phyloP scores from a whole-genome alignment of 2,888 invertebrate species.

The Thelaira solivaga region DNA sequence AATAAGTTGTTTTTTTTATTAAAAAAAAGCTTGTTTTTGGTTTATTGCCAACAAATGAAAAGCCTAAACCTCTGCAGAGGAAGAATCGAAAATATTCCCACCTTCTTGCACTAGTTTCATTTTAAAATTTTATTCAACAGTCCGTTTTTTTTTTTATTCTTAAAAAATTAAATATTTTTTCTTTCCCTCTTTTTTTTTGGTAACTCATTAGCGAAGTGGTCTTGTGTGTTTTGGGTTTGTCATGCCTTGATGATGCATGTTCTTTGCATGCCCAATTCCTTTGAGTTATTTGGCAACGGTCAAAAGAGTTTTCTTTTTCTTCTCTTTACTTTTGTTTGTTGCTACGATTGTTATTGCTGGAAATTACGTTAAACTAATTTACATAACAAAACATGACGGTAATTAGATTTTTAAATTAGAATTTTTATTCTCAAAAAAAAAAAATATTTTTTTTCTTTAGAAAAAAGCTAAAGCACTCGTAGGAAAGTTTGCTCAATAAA shows the following conservation, averaged over 20 bases:
- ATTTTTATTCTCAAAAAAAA: neutral
- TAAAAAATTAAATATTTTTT: neutral
- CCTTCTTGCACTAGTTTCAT: constrained; percentile 7
- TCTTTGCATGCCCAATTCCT: constrained; percentile 1
- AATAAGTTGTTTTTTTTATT: neutral
- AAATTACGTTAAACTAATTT: constrained; percentile 34
- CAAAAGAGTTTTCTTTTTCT: constrained; percentile 1
- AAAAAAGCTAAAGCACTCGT: neutral
- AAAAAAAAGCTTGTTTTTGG: constrained; percentile 3
- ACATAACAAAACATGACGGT: constrained; percentile 51
- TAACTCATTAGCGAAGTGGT: constrained; percentile 55
- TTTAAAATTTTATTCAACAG: neutral
- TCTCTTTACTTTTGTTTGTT: neutral
- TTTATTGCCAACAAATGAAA: constrained; percentile 21
- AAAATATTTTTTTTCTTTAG: neutral
- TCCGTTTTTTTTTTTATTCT: neutral
- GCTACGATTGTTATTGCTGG: too few species aligned
- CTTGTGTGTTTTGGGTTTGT: neutral
- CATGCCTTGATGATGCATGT: constrained; percentile 9
- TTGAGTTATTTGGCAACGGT: constrained; percentile 36
- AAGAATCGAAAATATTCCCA: neutral
- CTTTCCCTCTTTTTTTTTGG: constrained; percentile 22
- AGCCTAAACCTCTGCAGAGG: neutral
- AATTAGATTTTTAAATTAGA: constrained; percentile 22
- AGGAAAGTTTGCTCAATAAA: too few species aligned